These are phyloP conservation scores for Passer domesticus DNA, from an alignment of 2,113 vertebrate genomes.

Conservation along the genomic window DNA sequence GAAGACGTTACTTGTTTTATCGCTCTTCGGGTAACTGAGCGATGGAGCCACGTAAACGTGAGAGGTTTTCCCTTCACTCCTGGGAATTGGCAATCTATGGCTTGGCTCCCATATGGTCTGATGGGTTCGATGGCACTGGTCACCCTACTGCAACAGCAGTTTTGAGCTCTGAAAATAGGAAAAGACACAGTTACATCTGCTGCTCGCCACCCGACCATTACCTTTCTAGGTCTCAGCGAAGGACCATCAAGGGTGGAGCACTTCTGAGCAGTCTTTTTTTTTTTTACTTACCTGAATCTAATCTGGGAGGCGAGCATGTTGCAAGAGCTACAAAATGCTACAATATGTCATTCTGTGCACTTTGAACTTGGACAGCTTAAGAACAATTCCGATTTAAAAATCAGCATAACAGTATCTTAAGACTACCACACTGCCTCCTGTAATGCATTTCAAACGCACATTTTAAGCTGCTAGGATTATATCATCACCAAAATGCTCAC, in stretches of 20 bases:
- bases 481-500: background rate
- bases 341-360: background rate
- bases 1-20: background rate
- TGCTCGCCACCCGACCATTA: accelerated
- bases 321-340: background rate
- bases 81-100: background rate
- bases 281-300: background rate
- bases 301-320: background rate
- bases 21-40: background rate
- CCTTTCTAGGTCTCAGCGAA: background rate
- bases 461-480: background rate
- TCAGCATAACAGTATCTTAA: accelerated
- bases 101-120: background rate
- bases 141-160: background rate
- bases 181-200: background rate
- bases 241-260: background rate
- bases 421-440: background rate
- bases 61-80: background rate
- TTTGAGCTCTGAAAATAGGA: background rate
- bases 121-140: accelerated
- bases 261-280: background rate
- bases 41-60: accelerated
- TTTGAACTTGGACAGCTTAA: background rate
- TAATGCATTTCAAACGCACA: accelerated
- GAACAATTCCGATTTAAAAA: background rate